A percentile compares a stretch with the other conserved stretches of the same genome.
Evolutionary conservation across 2,888 invertebrate genomes (phyloP).

Genomic region (Zygaena filipendulae): DNA sequence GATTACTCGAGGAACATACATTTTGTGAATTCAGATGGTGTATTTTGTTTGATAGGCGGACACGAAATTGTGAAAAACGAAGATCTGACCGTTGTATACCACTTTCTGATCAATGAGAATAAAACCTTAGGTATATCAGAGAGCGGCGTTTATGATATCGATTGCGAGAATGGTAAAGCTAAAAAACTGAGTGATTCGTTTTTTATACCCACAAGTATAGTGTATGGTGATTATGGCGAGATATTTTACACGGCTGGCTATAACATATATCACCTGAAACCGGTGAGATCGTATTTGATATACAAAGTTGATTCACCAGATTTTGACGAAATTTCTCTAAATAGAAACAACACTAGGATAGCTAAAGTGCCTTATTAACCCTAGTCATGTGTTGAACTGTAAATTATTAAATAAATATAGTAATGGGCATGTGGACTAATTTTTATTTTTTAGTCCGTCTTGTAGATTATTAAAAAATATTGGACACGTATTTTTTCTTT

Average conservation of each 20-base stretch:
- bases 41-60: slow-evolving; percentile 36
- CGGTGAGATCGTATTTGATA: slow-evolving; percentile 40
- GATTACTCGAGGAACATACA: slow-evolving; percentile 42
- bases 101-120: slow-evolving; percentile 35
- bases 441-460: too few species aligned
- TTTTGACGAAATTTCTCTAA: too few species aligned
- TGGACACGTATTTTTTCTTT: too few species aligned
- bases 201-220: slow-evolving; percentile 39
- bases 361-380: slow-evolving; percentile 4
- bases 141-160: slow-evolving; percentile 35
- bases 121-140: slow-evolving; percentile 39
- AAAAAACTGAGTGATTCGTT: slow-evolving; percentile 30
- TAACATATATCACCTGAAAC: slow-evolving; percentile 40
- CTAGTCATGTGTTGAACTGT: slow-evolving; percentile 1
- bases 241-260: slow-evolving; percentile 42
- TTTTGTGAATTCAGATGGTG: slow-evolving; percentile 46
- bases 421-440: too few species aligned
- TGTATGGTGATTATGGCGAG: slow-evolving; percentile 53
- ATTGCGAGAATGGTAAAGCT: slow-evolving; percentile 48
- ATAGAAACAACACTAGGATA: too few species aligned
- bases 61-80: slow-evolving; percentile 38
- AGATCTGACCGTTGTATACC: slow-evolving; percentile 34
- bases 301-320: too few species aligned
- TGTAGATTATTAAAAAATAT: too few species aligned
- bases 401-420: too few species aligned